Percentiles rank a stretch among this genome's conserved stretches.
Evolutionary conservation across 2,888 invertebrate genomes (phyloP).

Genomic region (Macrophya annulata): DNA sequence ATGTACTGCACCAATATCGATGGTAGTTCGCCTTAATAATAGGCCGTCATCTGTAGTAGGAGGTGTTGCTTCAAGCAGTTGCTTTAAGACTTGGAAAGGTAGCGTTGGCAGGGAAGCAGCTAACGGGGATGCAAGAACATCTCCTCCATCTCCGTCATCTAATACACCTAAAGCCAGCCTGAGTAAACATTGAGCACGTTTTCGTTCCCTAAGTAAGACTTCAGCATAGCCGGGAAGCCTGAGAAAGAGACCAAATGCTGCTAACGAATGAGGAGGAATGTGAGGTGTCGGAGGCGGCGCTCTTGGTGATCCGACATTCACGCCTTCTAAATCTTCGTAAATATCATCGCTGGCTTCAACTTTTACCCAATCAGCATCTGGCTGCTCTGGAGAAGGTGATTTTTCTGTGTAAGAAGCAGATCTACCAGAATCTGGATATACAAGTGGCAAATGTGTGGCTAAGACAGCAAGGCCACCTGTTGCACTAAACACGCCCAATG

Average conservation of each 20-base stretch:
- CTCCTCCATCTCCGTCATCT: conserved; percentile 94
- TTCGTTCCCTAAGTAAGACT: conserved; percentile 91
- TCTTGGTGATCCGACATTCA: conserved; percentile 78
- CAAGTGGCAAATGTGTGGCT: conserved; percentile 93
- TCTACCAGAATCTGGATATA: conserved; percentile 87
- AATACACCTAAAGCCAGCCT: conserved; percentile 94
- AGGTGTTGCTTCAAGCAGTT: conserved; percentile 89
- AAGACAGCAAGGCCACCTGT: conserved; percentile 94
- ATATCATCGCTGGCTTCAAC: conserved; percentile 83
- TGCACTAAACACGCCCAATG: conserved; percentile 93
- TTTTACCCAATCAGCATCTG: conserved; percentile 84
- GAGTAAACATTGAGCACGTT: conserved; percentile 92
- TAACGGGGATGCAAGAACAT: conserved; percentile 87
- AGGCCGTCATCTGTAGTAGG: conserved; percentile 89
- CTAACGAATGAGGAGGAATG: conserved; percentile 94
- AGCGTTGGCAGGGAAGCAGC: conserved; percentile 87
- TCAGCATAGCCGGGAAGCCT: conserved; percentile 95
- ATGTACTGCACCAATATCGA: conserved; percentile 92
- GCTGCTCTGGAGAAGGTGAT: conserved; percentile 81
- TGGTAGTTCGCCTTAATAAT: conserved; percentile 88
- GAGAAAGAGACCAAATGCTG: conserved; percentile 94
- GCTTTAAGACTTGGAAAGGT: conserved; percentile 90
- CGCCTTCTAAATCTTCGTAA: conserved; percentile 83
- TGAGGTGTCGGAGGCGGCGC: conserved; percentile 82
- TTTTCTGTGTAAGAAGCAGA: conserved; percentile 84